Evolutionary conservation across 2,113 vertebrate species (phyloP).

Genomic region (Ardeotis arabs): DNA sequence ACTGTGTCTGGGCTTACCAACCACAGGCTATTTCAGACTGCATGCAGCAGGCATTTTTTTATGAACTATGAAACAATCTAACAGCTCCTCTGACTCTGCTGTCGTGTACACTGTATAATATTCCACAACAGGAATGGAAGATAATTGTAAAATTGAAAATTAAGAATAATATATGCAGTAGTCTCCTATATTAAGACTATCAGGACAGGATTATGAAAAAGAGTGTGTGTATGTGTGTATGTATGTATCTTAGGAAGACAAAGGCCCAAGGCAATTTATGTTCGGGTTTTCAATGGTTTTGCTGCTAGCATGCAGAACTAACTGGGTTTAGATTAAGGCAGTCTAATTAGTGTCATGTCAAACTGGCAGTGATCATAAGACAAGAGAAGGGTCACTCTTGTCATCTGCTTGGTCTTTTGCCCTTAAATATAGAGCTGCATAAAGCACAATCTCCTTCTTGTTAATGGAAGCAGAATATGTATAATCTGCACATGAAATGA

Average conservation of each 20-base stretch:
- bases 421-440: slow-evolving; percentile 86
- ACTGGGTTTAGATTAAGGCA: slow-evolving; percentile 86
- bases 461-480: slow-evolving; percentile 86
- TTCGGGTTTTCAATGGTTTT: slow-evolving; percentile 82
- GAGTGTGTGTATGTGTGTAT: slow-evolving; percentile 8
- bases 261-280: slow-evolving; percentile 83
- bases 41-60: not conserved
- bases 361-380: slow-evolving; percentile 85
- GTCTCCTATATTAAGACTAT: slow-evolving; percentile 65
- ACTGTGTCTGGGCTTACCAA: not conserved
- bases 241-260: slow-evolving; percentile 76
- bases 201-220: slow-evolving; percentile 66
- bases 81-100: slow-evolving; percentile 37
- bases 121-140: slow-evolving; percentile 40
- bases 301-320: slow-evolving; percentile 84
- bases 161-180: slow-evolving; percentile 47
- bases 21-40: slow-evolving; percentile 7
- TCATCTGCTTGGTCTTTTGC: slow-evolving; percentile 86
- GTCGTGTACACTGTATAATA: not conserved
- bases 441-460: slow-evolving; percentile 85
- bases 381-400: slow-evolving; percentile 85
- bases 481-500: slow-evolving; percentile 84
- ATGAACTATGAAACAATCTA: not conserved
- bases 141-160: slow-evolving; percentile 66
- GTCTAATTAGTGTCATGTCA: slow-evolving; percentile 90